Evolutionary conservation across 2,113 vertebrate genomes (phyloP).

Genomic region (Isurus oxyrinchus): DNA sequence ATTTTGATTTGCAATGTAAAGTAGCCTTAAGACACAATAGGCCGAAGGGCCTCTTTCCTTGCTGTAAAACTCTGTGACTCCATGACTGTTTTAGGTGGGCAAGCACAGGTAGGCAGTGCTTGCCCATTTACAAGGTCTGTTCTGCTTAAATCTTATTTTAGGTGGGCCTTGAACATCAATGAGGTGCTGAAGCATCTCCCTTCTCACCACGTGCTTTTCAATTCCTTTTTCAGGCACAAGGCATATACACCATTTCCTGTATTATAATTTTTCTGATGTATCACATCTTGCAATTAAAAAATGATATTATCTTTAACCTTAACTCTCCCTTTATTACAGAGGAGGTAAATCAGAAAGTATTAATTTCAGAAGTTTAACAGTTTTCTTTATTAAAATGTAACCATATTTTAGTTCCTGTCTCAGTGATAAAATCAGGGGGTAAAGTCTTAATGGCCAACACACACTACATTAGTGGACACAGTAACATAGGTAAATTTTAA

Average conservation of each 20-base stretch:
- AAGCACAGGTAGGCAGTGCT: not conserved
- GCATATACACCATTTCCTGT: not conserved
- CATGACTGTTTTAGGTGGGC: not conserved
- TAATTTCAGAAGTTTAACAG: not conserved
- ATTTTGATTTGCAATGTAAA: not conserved
- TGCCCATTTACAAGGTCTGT: too few species aligned
- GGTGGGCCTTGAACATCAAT: too few species aligned
- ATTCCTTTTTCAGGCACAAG: not conserved
- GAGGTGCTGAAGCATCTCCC: not conserved
- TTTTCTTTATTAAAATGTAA: not conserved
- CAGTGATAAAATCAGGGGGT: not conserved
- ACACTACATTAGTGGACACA: not conserved
- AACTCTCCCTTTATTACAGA: too few species aligned
- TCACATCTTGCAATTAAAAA: too few species aligned
- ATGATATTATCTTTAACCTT: too few species aligned
- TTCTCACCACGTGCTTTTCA: not conserved
- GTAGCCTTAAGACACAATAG: too few species aligned
- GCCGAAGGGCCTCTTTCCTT: too few species aligned
- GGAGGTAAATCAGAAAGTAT: not conserved
- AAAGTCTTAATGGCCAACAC: not conserved
- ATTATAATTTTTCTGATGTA: not conserved
- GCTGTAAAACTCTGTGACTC: too few species aligned
- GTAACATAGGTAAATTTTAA: not conserved
- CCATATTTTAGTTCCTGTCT: not conserved
- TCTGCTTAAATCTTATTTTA: too few species aligned